These are phyloP conservation scores for Bucco capensis DNA, from an alignment of 2,113 vertebrate species.

Conservation along the genomic window DNA sequence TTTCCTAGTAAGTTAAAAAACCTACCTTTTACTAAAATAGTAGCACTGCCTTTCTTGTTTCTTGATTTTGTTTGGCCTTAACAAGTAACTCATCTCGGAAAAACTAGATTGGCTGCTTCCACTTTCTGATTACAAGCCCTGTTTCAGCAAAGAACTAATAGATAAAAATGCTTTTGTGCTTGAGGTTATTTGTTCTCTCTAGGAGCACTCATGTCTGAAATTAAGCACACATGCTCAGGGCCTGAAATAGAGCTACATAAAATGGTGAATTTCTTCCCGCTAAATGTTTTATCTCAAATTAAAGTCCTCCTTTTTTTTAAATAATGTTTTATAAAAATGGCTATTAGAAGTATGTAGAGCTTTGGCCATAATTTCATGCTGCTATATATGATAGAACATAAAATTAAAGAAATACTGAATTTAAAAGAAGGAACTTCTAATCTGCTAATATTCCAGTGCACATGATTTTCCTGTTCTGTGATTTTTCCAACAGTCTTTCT, in stretches of 20 bases:
- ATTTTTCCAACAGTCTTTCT: not conserved
- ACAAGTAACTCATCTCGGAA: not conserved
- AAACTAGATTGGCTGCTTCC: not conserved
- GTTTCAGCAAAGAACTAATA: not conserved
- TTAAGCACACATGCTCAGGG: not conserved
- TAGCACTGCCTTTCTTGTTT: not conserved
- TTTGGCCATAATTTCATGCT: not conserved
- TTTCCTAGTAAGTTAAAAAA: not conserved
- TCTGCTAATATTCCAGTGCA: not conserved
- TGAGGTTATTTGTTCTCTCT: not conserved
- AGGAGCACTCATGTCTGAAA: not conserved
- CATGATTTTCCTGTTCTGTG: not conserved
- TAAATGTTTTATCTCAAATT: not conserved
- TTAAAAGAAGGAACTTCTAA: not conserved
- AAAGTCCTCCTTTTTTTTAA: not conserved
- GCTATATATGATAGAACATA: not conserved
- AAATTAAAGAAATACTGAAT: not conserved
- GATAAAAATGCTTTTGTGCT: not conserved
- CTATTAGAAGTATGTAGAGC: not conserved
- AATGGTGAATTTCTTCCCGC: not conserved
- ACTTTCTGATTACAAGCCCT: not conserved
- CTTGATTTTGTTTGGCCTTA: not conserved
- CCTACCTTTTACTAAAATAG: not conserved
- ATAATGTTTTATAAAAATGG: not conserved
- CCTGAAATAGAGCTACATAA: not conserved